These are phyloP conservation scores for Leptura quadrifasciata DNA, from an alignment of 2,888 invertebrate species.

Conservation along the genomic window DNA sequence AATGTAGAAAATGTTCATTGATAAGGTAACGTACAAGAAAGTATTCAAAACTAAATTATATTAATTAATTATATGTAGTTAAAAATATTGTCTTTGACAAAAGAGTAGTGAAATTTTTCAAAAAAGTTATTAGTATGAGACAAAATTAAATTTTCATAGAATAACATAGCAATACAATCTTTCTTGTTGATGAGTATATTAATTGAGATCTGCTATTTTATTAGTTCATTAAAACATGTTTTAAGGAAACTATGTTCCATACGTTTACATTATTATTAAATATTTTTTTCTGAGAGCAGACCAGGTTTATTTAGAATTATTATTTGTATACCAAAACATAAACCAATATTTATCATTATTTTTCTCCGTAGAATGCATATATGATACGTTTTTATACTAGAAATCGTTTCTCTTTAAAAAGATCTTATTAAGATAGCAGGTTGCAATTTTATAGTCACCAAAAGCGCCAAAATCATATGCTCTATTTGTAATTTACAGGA, in stretches of 20 bases:
- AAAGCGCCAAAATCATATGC: constrained; percentile 16
- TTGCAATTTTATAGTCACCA: constrained; percentile 11
- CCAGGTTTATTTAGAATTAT: too few relatives aligned
- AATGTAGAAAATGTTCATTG: constrained; percentile 15
- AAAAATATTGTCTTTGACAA: background rate
- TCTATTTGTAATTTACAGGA: constrained; percentile 48
- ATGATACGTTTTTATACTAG: too few relatives aligned
- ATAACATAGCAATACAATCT: background rate
- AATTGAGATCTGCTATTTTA: constrained; percentile 16
- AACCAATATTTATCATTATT: too few relatives aligned
- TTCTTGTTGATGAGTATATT: background rate
- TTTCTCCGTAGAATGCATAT: too few relatives aligned
- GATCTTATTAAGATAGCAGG: constrained; percentile 2
- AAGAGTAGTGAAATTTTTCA: background rate
- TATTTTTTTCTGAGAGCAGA: too few relatives aligned
- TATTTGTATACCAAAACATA: too few relatives aligned
- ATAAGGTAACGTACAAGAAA: constrained; percentile 19
- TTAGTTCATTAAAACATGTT: background rate
- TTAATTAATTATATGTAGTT: background rate
- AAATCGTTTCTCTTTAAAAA: background rate
- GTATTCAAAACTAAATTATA: background rate
- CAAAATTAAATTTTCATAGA: background rate
- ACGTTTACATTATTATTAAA: too few relatives aligned
- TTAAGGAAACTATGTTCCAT: too few relatives aligned
- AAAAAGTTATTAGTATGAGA: background rate